Percentiles rank a stretch among this genome's conserved stretches.
Conservation (phyloP, 1,140 invertebrate species). For the Drosophila persimilis region DNA sequence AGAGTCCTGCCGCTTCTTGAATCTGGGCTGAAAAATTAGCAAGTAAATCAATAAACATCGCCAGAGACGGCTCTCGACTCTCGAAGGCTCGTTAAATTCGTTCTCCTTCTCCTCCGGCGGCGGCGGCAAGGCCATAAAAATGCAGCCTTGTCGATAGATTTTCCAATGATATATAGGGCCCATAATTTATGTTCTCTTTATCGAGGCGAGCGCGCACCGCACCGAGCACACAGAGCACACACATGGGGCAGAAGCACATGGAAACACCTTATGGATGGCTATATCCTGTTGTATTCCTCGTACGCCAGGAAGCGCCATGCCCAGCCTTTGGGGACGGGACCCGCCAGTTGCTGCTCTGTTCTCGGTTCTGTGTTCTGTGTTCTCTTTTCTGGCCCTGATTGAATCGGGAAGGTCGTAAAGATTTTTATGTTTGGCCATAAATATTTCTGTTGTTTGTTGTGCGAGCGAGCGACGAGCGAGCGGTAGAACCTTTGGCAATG, state of each 20-base stretch:
- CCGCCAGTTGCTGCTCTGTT: neutral
- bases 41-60: conserved; percentile 52
- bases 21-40: conserved; percentile 34
- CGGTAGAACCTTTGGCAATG: neutral
- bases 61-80: conserved; percentile 24
- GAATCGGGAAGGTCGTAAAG: conserved; percentile 51
- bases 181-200: conserved; percentile 51
- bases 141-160: conserved; percentile 50
- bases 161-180: conserved; percentile 45
- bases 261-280: conserved; percentile 50
- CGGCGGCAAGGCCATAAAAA: conserved; percentile 36
- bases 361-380: neutral
- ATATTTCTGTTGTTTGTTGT: conserved; percentile 45
- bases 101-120: conserved; percentile 15
- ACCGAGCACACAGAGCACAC: conserved; percentile 6
- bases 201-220: conserved; percentile 32
- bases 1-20: conserved; percentile 2
- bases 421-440: conserved; percentile 49
- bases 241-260: neutral
- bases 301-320: conserved; percentile 40
- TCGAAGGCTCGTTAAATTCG: conserved; percentile 47
- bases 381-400: conserved; percentile 34
- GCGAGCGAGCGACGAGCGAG: neutral
- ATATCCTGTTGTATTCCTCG: conserved; percentile 28
- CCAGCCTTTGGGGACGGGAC: conserved; percentile 19